These are phyloP conservation scores for Pseudopleuronectes americanus DNA, from an alignment of 2,797 vertebrate species.

Conservation along the genomic window DNA sequence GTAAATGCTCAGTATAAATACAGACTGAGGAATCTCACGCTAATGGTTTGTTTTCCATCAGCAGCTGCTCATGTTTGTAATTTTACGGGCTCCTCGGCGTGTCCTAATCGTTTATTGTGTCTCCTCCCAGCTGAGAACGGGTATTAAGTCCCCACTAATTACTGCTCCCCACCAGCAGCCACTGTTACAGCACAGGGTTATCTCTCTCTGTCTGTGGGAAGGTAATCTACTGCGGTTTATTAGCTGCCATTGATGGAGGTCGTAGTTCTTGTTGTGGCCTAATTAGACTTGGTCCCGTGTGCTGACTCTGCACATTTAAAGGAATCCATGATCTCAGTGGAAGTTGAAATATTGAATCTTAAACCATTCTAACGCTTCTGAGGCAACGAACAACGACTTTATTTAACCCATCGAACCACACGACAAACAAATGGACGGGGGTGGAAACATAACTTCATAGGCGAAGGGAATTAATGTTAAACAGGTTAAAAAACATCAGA, in stretches of 20 bases:
- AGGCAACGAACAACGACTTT: too few species aligned
- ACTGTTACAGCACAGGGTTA: constrained; percentile 13
- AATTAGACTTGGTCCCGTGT: constrained; percentile 10
- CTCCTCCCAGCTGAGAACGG: constrained; percentile 58
- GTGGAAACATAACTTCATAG: too few species aligned
- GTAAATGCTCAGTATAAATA: constrained; percentile 46
- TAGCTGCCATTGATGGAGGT: not conserved
- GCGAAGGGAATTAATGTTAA: too few species aligned
- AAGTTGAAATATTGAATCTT: constrained; percentile 3
- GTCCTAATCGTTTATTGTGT: constrained; percentile 66
- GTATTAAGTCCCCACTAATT: constrained; percentile 69
- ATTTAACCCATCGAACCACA: too few species aligned
- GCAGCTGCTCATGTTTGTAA: constrained; percentile 63
- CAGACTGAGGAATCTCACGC: not conserved
- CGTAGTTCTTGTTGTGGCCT: not conserved
- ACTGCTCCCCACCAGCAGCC: constrained; percentile 42
- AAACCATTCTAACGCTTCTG: not conserved
- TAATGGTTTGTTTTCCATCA: constrained; percentile 51
- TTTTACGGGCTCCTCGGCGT: constrained; percentile 37
- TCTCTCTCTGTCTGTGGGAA: constrained; percentile 2
- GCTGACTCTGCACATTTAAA: constrained; percentile 6
- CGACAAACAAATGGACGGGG: too few species aligned
- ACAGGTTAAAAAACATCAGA: too few species aligned
- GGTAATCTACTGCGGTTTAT: constrained; percentile 7
- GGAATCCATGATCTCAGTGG: not conserved